Percentiles rank a stretch among this genome's conserved stretches.
Conservation (phyloP, 1,140 invertebrate genomes). For the Eulimnadia texana region DNA sequence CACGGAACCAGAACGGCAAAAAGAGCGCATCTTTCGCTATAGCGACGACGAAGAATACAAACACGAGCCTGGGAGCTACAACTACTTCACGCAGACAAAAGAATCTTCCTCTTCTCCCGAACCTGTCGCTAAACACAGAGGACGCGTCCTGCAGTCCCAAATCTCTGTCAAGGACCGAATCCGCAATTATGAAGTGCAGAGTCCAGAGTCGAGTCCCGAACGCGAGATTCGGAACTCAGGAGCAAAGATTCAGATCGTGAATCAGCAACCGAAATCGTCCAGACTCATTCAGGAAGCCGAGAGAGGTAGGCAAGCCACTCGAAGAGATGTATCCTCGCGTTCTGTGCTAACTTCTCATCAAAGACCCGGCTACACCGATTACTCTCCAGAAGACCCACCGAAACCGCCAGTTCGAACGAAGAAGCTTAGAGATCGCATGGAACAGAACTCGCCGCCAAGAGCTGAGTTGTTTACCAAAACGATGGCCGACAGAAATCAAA, state of each 20-base stretch:
- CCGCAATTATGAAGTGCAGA: background rate
- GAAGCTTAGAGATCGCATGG: background rate
- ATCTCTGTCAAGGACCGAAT: background rate
- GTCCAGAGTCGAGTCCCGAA: background rate
- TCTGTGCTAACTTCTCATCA: background rate
- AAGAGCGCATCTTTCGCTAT: conserved; percentile 3
- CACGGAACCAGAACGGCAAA: background rate
- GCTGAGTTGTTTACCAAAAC: background rate
- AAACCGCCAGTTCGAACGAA: background rate
- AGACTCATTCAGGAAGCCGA: background rate
- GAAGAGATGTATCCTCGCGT: background rate
- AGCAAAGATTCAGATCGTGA: background rate
- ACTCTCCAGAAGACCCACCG: background rate
- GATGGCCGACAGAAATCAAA: background rate
- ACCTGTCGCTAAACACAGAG: background rate
- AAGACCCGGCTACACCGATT: background rate
- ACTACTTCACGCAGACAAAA: background rate
- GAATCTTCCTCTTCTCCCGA: background rate
- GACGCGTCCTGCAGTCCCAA: background rate
- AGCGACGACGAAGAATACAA: conserved; percentile 3
- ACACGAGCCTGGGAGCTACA: background rate
- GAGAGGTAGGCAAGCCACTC: background rate
- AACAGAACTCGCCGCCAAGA: background rate
- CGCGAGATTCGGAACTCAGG: background rate
- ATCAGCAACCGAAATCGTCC: background rate